A percentile compares a stretch with the other conserved stretches of the same genome.
Evolutionary conservation across 2,797 vertebrate species (phyloP).

Genomic region (Rhincodon typus): DNA sequence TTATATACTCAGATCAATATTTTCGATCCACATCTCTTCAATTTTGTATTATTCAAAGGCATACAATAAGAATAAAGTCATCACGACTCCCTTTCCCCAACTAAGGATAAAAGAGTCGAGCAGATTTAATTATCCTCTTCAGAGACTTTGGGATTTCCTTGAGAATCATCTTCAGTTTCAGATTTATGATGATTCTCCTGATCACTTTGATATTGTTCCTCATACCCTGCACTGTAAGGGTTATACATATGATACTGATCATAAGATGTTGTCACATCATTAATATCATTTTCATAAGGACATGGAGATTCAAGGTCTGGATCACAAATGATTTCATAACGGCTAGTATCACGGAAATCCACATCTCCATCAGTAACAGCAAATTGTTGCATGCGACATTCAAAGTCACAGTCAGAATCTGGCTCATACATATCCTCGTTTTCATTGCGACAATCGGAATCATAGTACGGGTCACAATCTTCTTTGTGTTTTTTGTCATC

Average conservation of each 20-base stretch:
- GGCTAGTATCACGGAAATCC: slow-evolving; percentile 5
- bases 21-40: background rate
- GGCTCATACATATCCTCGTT: slow-evolving; percentile 45
- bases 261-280: slow-evolving; percentile 29
- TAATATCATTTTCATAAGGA: slow-evolving; percentile 19
- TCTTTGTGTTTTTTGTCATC: slow-evolving; percentile 42
- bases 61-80: slow-evolving; percentile 20
- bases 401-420: slow-evolving; percentile 49
- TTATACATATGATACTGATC: background rate
- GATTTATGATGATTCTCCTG: background rate
- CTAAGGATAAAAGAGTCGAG: background rate
- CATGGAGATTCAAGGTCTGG: slow-evolving; percentile 29
- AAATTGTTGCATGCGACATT: slow-evolving; percentile 52
- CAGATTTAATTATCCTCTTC: background rate
- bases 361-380: slow-evolving; percentile 58
- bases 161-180: slow-evolving; percentile 18
- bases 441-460: slow-evolving; percentile 55
- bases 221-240: slow-evolving; percentile 21
- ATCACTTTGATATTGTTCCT: slow-evolving; percentile 9
- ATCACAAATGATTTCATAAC: slow-evolving; percentile 34
- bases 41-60: slow-evolving; percentile 9
- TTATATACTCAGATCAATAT: background rate
- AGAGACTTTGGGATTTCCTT: background rate
- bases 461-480: slow-evolving; percentile 51
- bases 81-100: background rate